A percentile compares a stretch with the other conserved stretches of the same genome.
Evolutionary conservation across 2,888 invertebrate species (phyloP).

Genomic region (Cyrtodaria siliqua): DNA sequence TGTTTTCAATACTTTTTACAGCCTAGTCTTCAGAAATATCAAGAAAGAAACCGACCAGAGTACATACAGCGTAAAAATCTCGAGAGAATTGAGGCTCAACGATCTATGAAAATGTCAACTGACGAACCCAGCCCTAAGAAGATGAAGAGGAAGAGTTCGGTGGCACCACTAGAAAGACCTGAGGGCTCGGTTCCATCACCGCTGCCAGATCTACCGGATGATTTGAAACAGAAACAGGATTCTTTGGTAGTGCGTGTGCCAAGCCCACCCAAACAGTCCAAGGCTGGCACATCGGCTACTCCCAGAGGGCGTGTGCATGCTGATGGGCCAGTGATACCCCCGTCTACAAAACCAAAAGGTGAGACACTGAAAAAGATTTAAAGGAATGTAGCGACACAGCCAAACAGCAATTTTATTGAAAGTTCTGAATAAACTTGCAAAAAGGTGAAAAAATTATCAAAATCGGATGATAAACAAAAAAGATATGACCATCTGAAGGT

Average conservation of each 20-base stretch:
- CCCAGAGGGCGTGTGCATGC: constrained; percentile 65
- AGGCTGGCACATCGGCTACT: constrained; percentile 42
- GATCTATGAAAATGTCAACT: constrained; percentile 40
- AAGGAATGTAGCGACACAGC: no score
- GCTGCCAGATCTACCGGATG: constrained; percentile 81
- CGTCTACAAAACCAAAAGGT: constrained; percentile 76
- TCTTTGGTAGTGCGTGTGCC: constrained; percentile 65
- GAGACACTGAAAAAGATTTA: no score
- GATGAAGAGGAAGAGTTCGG: constrained; percentile 72
- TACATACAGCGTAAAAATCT: constrained; percentile 81
- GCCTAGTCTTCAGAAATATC: constrained; percentile 83
- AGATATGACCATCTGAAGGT: no score
- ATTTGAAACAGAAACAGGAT: constrained; percentile 80
- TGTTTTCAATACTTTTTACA: no score
- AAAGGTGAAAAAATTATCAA: no score
- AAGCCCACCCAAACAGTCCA: constrained; percentile 67
- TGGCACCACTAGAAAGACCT: constrained; percentile 79
- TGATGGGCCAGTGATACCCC: constrained; percentile 65
- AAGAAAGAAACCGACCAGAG: constrained; percentile 80
- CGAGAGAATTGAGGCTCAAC: constrained; percentile 75
- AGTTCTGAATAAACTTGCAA: no score
- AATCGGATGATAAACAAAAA: no score
- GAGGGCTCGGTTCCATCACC: constrained; percentile 68
- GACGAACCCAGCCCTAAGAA: constrained; percentile 70
- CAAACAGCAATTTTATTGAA: no score